Base-by-base conservation (phyloP, 1,140 invertebrate species). In the Drosophila triauraria region DNA sequence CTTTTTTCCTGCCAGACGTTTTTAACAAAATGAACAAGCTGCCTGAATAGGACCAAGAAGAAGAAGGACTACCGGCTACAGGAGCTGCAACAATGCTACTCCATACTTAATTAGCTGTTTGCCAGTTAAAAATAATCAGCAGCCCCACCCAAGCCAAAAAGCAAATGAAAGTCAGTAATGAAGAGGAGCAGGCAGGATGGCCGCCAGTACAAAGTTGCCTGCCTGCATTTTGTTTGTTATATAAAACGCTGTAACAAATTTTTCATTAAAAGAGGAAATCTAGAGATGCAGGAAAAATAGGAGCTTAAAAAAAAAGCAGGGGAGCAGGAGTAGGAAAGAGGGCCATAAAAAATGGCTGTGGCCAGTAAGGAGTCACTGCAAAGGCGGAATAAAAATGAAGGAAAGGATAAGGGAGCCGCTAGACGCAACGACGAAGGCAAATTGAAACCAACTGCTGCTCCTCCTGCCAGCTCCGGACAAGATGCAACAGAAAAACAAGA, bases 91-190 rank as follows among this genome's bases (percentile, higher is more conserved):
- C 75, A 90, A 80, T 80, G 83, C 84, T 87, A 87, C 84, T 87
- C 83, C 83, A 91, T 90, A 90, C 85, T 90, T 90, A 90, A 90
- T 90, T 90, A 90, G 85, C 86, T 91, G 86, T 91, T 90, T 91
- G 78, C 86, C 85, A 90, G 85, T 90, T 91, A 88, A 90, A 90
- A 90, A 90, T 90, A 90, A 90, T 91, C 85, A 90, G 78, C 75
- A 56, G 53, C 53, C 20, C 53, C 35, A 10, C 53, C 67, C 83
- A 80, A 85, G 85, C 85, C 81, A 90, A 78, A 87, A 88, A 90
- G 85, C 84, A 88, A 88, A 88, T 88, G 84, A 75, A 88, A 90
- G 84, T 84, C 84, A 68, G 84, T 68, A 87, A 69, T 71, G 70
- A 75, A 80, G 61, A 75, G 60, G 44, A 77, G 58, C 48, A 10